These are phyloP conservation scores for Micromussa lordhowensis DNA, from an alignment of 92 coral and sea anemone species.

Conservation along the genomic window DNA sequence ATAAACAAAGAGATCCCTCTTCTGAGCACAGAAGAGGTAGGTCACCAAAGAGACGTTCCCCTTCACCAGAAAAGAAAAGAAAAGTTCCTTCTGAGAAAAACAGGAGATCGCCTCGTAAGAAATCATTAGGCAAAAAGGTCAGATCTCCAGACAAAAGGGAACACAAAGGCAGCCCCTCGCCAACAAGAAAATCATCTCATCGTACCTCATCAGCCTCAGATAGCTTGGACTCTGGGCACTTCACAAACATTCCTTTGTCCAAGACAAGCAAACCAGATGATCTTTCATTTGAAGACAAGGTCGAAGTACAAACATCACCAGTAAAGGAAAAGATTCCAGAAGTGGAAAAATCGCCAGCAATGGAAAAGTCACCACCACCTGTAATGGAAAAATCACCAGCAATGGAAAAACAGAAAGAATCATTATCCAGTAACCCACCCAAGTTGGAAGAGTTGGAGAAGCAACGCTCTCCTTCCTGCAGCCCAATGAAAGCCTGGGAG, in stretches of 20 bases:
- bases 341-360: not conserved
- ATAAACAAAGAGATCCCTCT: not conserved
- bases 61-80: constrained; percentile 18
- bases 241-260: constrained; percentile 30
- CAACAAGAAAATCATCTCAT: constrained; percentile 14
- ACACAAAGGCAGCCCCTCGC: constrained; percentile 14
- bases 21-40: constrained; percentile 22
- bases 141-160: constrained; percentile 12
- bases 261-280: constrained; percentile 23
- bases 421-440: not conserved
- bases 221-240: constrained; percentile 42
- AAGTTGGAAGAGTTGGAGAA: constrained; percentile 4
- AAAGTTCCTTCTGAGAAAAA: constrained; percentile 5
- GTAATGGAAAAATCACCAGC: not conserved
- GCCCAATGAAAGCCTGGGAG: constrained; percentile 36
- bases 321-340: not conserved
- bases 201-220: constrained; percentile 41
- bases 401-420: not conserved
- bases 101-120: constrained; percentile 1
- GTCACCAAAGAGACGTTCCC: constrained; percentile 27
- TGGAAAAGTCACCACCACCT: too few relatives aligned
- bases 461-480: constrained; percentile 23
- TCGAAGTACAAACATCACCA: constrained; percentile 3
- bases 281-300: not conserved
- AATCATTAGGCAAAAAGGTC: not conserved